These are phyloP conservation scores for Pelodiscus sinensis DNA, from an alignment of 2,113 vertebrate genomes.

Conservation along the genomic window DNA sequence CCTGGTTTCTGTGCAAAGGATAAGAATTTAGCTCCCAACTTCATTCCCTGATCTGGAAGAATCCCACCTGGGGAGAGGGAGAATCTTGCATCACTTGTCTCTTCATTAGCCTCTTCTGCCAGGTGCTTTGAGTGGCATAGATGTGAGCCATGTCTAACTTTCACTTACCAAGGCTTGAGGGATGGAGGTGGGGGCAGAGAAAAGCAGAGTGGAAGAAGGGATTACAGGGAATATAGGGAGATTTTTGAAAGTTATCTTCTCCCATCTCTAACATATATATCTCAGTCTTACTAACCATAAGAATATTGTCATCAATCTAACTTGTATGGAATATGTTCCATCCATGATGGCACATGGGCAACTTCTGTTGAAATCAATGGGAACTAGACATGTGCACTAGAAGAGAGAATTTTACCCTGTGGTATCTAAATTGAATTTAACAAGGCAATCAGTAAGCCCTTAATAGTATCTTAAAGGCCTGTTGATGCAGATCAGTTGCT, in stretches of 20 bases:
- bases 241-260: not conserved
- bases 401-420: slow-evolving; percentile 27
- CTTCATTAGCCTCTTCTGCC: not conserved
- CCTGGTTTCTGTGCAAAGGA: not conserved
- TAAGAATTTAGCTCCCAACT: not conserved
- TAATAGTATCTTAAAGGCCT: slow-evolving; percentile 53
- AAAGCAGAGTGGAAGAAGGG: not conserved
- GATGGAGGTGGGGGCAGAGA: not conserved
- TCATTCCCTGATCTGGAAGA: not conserved
- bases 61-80: not conserved
- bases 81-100: not conserved
- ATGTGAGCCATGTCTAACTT: not conserved
- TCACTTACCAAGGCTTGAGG: not conserved
- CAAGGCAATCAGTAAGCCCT: slow-evolving; percentile 46
- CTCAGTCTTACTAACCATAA: not conserved
- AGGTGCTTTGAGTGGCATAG: not conserved
- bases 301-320: not conserved
- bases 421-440: slow-evolving; percentile 7
- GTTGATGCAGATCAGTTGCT: slow-evolving; percentile 54
- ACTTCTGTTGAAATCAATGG: slow-evolving; percentile 16
- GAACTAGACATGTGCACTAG: not conserved
- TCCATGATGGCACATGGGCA: not conserved
- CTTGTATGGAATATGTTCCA: not conserved
- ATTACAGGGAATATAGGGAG: not conserved
- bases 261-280: not conserved